phyloP scores from a whole-genome alignment of 2,888 invertebrate genomes.

The Xestia ashworthii region DNA sequence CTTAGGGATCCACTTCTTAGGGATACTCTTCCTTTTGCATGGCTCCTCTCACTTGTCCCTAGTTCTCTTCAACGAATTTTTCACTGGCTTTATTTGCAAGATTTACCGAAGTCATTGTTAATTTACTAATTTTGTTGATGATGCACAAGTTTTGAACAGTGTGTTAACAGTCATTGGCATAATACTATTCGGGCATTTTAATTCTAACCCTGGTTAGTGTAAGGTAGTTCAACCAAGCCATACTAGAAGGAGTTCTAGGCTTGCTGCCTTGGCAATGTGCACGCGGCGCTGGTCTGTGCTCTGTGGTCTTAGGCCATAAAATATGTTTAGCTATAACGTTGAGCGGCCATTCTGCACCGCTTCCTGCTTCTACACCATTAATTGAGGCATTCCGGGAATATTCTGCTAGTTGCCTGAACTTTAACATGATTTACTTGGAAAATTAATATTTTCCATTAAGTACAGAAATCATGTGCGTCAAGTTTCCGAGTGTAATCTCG shows the following conservation, averaged over 20 bases:
- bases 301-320: conserved; percentile 56
- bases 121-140: not conserved
- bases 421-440: not conserved
- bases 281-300: conserved; percentile 21
- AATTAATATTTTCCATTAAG: not conserved
- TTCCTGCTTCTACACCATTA: conserved; percentile 58
- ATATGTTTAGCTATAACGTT: conserved; percentile 56
- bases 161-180: not conserved
- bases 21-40: not conserved
- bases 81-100: not conserved
- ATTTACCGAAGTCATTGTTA: not conserved
- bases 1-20: not conserved
- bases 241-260: not conserved
- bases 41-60: not conserved
- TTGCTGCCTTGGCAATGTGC: conserved; percentile 30
- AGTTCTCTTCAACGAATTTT: not conserved
- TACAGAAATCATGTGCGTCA: not conserved
- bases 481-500: not conserved
- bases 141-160: not conserved
- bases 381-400: conserved; percentile 56
- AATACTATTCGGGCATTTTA: not conserved
- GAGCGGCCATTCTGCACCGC: conserved; percentile 32
- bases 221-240: not conserved
- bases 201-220: not conserved
- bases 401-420: conserved; percentile 6